These are phyloP conservation scores for Drosophila dunni DNA, from an alignment of 1,140 invertebrate genomes.

Conservation along the genomic window DNA sequence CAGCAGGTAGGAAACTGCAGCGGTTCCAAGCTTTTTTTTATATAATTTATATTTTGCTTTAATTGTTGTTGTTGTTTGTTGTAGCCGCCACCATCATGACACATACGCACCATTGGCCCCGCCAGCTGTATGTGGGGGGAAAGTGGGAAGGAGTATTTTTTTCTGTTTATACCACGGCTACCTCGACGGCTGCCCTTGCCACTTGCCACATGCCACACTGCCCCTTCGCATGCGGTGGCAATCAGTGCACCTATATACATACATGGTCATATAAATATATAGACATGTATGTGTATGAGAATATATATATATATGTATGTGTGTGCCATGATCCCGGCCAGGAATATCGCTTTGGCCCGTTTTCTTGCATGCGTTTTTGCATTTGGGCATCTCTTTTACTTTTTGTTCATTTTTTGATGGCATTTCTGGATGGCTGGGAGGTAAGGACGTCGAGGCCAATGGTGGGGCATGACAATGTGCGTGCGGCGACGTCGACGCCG, in stretches of 20 bases:
- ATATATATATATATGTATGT: conserved; percentile 33
- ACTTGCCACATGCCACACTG: conserved; percentile 31
- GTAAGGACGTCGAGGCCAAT: conserved; percentile 50
- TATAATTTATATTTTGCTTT: conserved; percentile 31
- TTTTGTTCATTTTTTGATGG: conserved; percentile 79
- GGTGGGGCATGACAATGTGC: conserved; percentile 40
- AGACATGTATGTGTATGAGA: background rate
- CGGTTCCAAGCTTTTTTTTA: conserved; percentile 3
- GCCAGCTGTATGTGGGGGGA: conserved; percentile 3
- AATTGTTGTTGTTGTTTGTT: conserved; percentile 18
- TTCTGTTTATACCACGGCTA: conserved; percentile 25
- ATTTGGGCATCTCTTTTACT: conserved; percentile 81
- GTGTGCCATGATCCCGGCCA: conserved; percentile 58
- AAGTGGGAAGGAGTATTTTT: background rate
- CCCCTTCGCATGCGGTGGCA: conserved; percentile 47
- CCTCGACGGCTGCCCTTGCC: conserved; percentile 16
- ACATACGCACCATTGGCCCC: conserved; percentile 55
- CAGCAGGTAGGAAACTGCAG: background rate
- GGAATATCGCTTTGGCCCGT: conserved; percentile 72
- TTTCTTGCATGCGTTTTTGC: conserved; percentile 76
- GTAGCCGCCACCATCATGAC: conserved; percentile 31
- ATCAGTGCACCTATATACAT: conserved; percentile 75
- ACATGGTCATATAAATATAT: background rate
- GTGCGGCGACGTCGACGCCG: conserved; percentile 30
- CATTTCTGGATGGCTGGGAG: conserved; percentile 17